Conservation (phyloP, 2,888 invertebrate genomes). For the Spialia ferax region DNA sequence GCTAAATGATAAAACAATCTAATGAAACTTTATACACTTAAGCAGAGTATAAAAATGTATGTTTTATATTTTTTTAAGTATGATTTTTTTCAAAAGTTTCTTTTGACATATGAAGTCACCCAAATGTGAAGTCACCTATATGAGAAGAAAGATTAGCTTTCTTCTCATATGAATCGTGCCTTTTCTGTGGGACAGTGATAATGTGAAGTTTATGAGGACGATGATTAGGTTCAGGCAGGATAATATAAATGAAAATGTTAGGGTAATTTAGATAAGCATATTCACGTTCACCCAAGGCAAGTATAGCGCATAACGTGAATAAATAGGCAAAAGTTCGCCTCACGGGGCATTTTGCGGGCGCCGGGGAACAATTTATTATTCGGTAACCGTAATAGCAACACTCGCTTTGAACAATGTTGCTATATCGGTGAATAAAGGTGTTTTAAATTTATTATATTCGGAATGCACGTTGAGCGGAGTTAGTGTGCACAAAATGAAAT, state of each 20-base stretch:
- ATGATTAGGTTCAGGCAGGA: not conserved
- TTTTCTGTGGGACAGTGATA: not conserved
- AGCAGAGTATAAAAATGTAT: too few species aligned
- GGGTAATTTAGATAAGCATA: not conserved
- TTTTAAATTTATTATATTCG: not conserved
- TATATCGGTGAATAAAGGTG: not conserved
- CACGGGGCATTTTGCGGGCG: not conserved
- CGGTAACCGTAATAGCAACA: constrained; percentile 4
- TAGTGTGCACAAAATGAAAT: not conserved
- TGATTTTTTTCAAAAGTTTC: too few species aligned
- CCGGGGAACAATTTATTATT: not conserved
- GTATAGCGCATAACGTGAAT: not conserved
- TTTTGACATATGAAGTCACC: too few species aligned
- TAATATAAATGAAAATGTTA: not conserved
- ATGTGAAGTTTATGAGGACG: not conserved
- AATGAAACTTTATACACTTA: too few species aligned
- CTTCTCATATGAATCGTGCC: too few species aligned
- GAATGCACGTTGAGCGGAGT: not conserved
- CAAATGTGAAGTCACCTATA: too few species aligned
- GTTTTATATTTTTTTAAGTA: too few species aligned
- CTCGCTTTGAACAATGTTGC: not conserved
- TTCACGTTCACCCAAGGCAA: not conserved
- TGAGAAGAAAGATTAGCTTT: too few species aligned
- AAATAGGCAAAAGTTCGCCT: not conserved
- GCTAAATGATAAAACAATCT: too few species aligned